phyloP scores from a whole-genome alignment of 2,797 vertebrate genomes.

The Falco novaeseelandiae region DNA sequence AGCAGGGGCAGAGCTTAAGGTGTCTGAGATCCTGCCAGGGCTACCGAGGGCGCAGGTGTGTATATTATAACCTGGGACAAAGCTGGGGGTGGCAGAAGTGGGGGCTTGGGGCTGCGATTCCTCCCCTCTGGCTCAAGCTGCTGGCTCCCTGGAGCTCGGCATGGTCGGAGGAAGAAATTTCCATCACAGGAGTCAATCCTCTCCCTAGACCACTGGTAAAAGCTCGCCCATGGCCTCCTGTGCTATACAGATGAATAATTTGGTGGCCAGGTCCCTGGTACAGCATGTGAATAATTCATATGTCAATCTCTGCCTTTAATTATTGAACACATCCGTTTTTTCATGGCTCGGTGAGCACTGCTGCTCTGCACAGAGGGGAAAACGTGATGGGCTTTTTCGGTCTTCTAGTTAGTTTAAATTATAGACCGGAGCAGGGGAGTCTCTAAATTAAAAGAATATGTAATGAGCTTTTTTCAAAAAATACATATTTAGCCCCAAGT shows the following conservation, averaged over 20 bases:
- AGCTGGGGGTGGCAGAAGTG: background rate
- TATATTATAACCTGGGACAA: background rate
- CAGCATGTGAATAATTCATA: background rate
- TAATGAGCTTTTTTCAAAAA: background rate
- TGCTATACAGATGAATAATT: background rate
- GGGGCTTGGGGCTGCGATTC: background rate
- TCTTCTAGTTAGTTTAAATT: background rate
- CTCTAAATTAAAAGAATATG: background rate
- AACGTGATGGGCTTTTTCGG: background rate
- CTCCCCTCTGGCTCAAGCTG: background rate
- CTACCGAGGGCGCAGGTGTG: background rate
- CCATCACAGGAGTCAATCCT: background rate
- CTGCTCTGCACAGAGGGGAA: background rate
- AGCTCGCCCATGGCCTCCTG: background rate
- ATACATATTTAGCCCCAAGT: background rate
- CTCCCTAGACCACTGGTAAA: background rate
- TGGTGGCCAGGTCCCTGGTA: background rate
- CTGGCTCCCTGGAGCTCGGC: background rate
- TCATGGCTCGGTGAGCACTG: background rate
- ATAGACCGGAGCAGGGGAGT: background rate
- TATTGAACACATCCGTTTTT: background rate
- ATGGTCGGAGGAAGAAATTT: background rate
- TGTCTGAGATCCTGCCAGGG: background rate
- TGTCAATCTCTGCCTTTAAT: background rate
- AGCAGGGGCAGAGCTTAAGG: background rate